phyloP scores from a whole-genome alignment of 2,113 vertebrate species.

The Gymnogyps californianus region DNA sequence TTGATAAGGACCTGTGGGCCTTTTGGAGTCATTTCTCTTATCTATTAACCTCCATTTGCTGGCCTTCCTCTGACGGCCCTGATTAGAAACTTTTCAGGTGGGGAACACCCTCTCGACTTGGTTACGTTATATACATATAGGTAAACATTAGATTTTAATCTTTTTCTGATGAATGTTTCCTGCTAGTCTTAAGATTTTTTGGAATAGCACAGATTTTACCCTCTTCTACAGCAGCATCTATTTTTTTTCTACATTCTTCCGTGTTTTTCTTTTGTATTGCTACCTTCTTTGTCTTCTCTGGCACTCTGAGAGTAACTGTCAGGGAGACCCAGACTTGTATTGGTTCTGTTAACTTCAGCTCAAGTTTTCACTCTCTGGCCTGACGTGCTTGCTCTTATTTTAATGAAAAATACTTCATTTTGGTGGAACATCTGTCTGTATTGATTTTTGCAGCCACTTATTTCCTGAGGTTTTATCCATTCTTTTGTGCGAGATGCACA shows the following conservation, averaged over 20 bases:
- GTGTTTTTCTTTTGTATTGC: not conserved
- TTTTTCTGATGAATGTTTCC: not conserved
- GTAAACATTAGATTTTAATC: not conserved
- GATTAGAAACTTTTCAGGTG: not conserved
- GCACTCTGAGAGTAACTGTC: not conserved
- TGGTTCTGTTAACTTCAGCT: slow-evolving; percentile 19
- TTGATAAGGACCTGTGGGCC: not conserved
- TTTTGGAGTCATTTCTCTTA: not conserved
- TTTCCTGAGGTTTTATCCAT: slow-evolving; percentile 12
- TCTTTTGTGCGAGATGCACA: not conserved
- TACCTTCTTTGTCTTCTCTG: not conserved
- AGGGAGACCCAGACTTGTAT: not conserved
- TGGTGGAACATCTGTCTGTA: slow-evolving; percentile 3
- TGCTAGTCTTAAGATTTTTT: not conserved
- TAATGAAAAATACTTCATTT: slow-evolving; percentile 35
- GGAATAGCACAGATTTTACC: not conserved
- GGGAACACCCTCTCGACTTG: not conserved
- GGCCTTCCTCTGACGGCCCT: not conserved
- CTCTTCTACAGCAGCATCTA: not conserved
- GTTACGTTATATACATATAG: not conserved
- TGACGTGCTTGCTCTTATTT: not conserved
- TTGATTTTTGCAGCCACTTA: slow-evolving; percentile 13
- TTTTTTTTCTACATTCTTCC: not conserved
- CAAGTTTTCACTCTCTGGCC: not conserved
- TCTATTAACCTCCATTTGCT: not conserved